A percentile compares a stretch with the other conserved stretches of the same genome.
phyloP scores from a whole-genome alignment of 2,888 invertebrate genomes.

The Polydrusus cervinus region DNA sequence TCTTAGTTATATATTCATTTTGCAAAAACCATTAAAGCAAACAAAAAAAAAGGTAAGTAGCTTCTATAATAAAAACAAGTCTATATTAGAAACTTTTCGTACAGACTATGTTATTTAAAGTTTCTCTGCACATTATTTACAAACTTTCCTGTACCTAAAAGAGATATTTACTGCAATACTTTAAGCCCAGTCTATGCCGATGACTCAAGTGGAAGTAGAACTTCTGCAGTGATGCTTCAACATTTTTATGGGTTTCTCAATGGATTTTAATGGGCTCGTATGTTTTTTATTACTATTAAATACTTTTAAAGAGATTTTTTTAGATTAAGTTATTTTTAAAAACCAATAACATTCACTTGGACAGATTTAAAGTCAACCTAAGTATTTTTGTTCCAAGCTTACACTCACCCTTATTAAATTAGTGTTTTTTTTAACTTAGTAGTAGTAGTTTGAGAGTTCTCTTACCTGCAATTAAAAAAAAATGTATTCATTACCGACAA shows the following conservation, averaged over 20 bases:
- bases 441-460: not conserved
- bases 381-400: too few species aligned
- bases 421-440: too few species aligned
- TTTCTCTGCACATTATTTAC: constrained; percentile 47
- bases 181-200: constrained; percentile 44
- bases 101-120: constrained; percentile 52
- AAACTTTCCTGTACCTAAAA: constrained; percentile 38
- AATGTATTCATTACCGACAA: too few species aligned
- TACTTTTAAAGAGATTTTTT: not conserved
- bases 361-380: too few species aligned
- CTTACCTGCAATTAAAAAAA: constrained; percentile 7
- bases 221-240: constrained; percentile 45
- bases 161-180: constrained; percentile 47
- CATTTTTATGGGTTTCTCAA: constrained; percentile 15
- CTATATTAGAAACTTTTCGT: constrained; percentile 11
- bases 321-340: not conserved
- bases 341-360: too few species aligned
- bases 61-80: constrained; percentile 34
- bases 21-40: too few species aligned
- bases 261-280: not conserved
- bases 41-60: not conserved
- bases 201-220: constrained; percentile 50
- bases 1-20: too few species aligned
- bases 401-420: too few species aligned
- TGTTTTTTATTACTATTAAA: constrained; percentile 9